Conservation (phyloP, 2,797 vertebrate genomes). For the Scarus forsteni region DNA sequence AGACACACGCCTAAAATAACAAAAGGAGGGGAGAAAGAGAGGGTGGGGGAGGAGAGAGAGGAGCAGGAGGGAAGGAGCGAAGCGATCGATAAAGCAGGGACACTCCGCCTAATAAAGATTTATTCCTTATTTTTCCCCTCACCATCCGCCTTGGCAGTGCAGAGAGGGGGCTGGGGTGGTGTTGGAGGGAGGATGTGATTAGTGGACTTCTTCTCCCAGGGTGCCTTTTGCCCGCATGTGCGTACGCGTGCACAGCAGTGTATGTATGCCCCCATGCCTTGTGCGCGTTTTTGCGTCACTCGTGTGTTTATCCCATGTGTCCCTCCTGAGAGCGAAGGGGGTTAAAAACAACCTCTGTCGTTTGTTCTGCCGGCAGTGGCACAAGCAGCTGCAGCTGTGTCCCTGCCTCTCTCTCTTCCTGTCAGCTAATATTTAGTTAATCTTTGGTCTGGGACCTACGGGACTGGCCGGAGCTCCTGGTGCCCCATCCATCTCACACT, state of each 20-base stretch:
- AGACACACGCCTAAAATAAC: conserved; percentile 85
- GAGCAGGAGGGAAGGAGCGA: conserved; percentile 64
- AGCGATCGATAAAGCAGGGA: conserved; percentile 84
- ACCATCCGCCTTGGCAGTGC: conserved; percentile 73
- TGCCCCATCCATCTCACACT: conserved; percentile 84
- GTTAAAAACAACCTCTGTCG: conserved; percentile 76
- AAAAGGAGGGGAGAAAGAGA: conserved; percentile 76
- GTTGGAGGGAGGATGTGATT: conserved; percentile 78
- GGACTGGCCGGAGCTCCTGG: conserved; percentile 81
- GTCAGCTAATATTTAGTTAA: conserved; percentile 88
- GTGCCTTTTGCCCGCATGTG: conserved; percentile 71
- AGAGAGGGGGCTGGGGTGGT: conserved; percentile 46
- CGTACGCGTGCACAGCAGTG: conserved; percentile 44
- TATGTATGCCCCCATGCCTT: conserved; percentile 54
- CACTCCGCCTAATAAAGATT: conserved; percentile 86
- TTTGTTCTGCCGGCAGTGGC: conserved; percentile 80
- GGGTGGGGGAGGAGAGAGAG: conserved; percentile 52
- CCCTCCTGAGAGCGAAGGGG: conserved; percentile 68
- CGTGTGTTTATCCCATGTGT: conserved; percentile 67
- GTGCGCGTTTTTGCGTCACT: conserved; percentile 71
- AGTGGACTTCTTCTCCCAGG: conserved; percentile 80
- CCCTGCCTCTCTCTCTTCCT: conserved; percentile 79
- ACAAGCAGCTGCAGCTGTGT: conserved; percentile 81
- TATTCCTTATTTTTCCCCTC: conserved; percentile 70
- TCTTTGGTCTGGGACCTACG: conserved; percentile 85